Evolutionary conservation across 2,888 invertebrate species (phyloP), one percentile per base, ranked within the genome.

Genomic region (Iphiclides podalirius): DNA sequence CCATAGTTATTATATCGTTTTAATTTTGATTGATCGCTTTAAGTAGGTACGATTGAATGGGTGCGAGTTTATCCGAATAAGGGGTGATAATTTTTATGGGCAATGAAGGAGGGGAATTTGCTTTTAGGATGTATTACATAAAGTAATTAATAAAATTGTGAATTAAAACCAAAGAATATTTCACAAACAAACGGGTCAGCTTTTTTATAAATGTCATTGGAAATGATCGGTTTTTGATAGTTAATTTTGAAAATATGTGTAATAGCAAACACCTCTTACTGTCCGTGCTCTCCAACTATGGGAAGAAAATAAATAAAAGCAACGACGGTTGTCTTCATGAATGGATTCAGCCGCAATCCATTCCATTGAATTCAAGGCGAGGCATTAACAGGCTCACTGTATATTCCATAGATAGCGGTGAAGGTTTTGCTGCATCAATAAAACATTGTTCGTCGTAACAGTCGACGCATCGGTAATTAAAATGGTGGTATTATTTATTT

Each of bases 21-120:
- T 75, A 75, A 75, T 72, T 77, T 77, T 83, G 84, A 86, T 86
- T 78, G 84, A 85, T 85, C 64, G 66, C 63, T 67, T 60, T 53
- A 56, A 44, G 9, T 53, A 56, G 39, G 9, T 43, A 11, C n/a
- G 23, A 43, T 34, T 42, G 33, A 43, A 49, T 34, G 13, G 23
- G 34, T 39, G 11, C 9, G 28, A 42, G 35, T 16, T 35, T 15
- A 17, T 47, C n/a, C n/a, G n/a, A n/a, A n/a, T n/a, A n/a, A n/a
- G n/a, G 46, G n/a, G n/a, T n/a, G n/a, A n/a, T n/a, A n/a, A n/a
- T n/a, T n/a, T n/a, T n/a, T n/a, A n/a, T n/a, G n/a, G n/a, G n/a
- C n/a, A n/a, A n/a, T n/a, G n/a, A n/a, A n/a, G n/a, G n/a, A n/a
- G n/a, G n/a, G n/a, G n/a, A n/a, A n/a, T n/a, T n/a, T n/a, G n/a